phyloP scores from a whole-genome alignment of 2,888 invertebrate genomes.

The Lymantria dispar region DNA sequence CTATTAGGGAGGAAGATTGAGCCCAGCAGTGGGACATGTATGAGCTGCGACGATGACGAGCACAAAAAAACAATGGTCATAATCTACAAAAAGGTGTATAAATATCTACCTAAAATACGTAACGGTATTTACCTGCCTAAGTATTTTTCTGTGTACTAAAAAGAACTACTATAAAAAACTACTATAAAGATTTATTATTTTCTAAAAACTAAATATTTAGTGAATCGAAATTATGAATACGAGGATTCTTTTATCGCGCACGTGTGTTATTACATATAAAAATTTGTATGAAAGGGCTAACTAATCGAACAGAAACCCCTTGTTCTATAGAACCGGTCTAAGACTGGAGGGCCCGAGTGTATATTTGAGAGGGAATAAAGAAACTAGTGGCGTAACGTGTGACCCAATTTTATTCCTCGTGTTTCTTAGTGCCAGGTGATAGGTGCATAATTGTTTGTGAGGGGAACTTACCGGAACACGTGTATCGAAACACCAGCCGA shows the following conservation, averaged over 20 bases:
- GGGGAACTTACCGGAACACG: conserved; percentile 56
- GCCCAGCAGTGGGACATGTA: too few relatives aligned
- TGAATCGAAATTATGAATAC: conserved; percentile 33
- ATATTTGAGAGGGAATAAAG: conserved; percentile 34
- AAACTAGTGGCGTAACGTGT: conserved; percentile 60
- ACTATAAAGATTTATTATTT: conserved; percentile 10
- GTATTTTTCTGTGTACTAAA: too few relatives aligned
- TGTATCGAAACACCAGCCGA: conserved; percentile 56
- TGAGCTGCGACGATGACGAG: too few relatives aligned
- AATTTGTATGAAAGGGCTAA: conserved; percentile 50
- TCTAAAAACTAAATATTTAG: conserved; percentile 16
- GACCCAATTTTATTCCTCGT: conserved; percentile 69
- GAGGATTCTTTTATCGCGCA: conserved; percentile 56
- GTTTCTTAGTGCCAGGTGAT: conserved; percentile 62
- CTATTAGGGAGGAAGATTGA: too few relatives aligned
- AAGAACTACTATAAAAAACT: too few relatives aligned
- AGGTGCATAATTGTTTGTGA: conserved; percentile 60
- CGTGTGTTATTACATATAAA: conserved; percentile 56
- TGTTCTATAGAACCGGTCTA: conserved; percentile 46
- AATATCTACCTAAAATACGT: too few relatives aligned
- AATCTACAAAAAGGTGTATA: too few relatives aligned
- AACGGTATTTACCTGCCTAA: too few relatives aligned
- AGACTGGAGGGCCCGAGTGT: conserved; percentile 34
- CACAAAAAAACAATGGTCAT: too few relatives aligned
- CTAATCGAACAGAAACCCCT: conserved; percentile 40